A percentile compares a stretch with the other conserved stretches of the same genome.
Evolutionary conservation across 2,113 vertebrate genomes (phyloP).

Genomic region (Dipodomys spectabilis): DNA sequence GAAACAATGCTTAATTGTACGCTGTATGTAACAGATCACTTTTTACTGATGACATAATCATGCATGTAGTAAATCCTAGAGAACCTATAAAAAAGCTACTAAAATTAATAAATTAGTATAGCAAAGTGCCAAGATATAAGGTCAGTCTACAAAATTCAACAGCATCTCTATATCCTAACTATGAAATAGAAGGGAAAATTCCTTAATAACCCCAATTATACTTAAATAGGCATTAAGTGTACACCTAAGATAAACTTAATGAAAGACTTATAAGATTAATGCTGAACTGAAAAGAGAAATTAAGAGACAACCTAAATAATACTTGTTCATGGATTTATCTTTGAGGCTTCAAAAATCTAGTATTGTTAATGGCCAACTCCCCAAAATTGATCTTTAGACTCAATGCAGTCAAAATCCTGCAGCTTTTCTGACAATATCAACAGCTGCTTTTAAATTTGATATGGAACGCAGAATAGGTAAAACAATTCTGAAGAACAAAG

Average conservation of each 20-base stretch:
- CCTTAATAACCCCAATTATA: too few relatives aligned
- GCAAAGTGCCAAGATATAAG: background rate
- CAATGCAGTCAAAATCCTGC: slow-evolving; percentile 5
- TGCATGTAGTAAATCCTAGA: background rate
- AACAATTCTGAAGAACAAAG: background rate
- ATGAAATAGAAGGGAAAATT: background rate
- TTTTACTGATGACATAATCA: slow-evolving; percentile 18
- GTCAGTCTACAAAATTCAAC: slow-evolving; percentile 5
- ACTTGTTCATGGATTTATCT: too few relatives aligned
- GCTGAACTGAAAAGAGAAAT: too few relatives aligned
- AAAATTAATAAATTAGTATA: slow-evolving; percentile 30
- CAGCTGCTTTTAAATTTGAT: background rate
- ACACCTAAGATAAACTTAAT: slow-evolving; percentile 10
- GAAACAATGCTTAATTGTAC: background rate
- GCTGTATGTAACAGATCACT: background rate
- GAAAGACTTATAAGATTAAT: background rate
- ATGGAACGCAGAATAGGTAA: background rate
- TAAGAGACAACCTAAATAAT: too few relatives aligned
- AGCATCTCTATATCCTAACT: background rate
- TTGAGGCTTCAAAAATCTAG: background rate
- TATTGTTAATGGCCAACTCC: background rate
- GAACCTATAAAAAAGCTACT: background rate
- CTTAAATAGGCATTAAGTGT: background rate
- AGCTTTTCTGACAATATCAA: background rate
- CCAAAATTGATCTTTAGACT: slow-evolving; percentile 32